A percentile compares a stretch with the other conserved stretches of the same genome.
Conservation (phyloP, 2,113 vertebrate genomes). For the Embiotoca jacksoni region DNA sequence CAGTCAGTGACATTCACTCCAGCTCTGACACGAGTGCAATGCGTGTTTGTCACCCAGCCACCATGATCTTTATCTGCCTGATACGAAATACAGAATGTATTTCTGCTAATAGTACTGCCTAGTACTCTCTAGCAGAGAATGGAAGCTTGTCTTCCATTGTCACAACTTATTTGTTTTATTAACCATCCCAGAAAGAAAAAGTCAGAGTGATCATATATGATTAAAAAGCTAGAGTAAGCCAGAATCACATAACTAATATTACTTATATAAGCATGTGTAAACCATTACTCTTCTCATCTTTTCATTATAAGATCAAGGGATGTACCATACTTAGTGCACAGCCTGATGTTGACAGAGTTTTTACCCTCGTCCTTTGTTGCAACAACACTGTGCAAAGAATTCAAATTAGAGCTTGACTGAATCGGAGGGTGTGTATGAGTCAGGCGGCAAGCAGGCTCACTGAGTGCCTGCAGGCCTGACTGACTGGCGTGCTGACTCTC, state of each 20-base stretch:
- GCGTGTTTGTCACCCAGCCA: slow-evolving; percentile 21
- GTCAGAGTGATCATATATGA: neutral
- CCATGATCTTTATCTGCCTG: slow-evolving; percentile 16
- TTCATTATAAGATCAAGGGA: neutral
- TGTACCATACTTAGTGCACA: neutral
- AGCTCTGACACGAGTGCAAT: slow-evolving; percentile 8
- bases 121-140: too few species aligned
- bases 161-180: neutral
- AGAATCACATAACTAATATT: neutral
- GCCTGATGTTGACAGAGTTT: slow-evolving; percentile 20
- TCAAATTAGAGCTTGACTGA: slow-evolving; percentile 1
- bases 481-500: slow-evolving; percentile 37
- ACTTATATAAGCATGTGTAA: too few species aligned
- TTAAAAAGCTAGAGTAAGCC: neutral
- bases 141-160: too few species aligned
- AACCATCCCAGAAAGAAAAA: neutral
- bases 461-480: slow-evolving; percentile 11
- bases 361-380: slow-evolving; percentile 24
- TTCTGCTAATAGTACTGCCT: neutral
- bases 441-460: slow-evolving; percentile 33
- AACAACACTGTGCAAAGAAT: slow-evolving; percentile 1
- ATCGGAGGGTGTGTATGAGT: slow-evolving; percentile 32
- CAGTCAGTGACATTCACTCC: slow-evolving; percentile 24
- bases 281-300: too few species aligned
- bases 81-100: slow-evolving; percentile 2